A percentile compares a stretch with the other conserved stretches of the same genome.
Evolutionary conservation across 2,888 invertebrate genomes (phyloP).

Genomic region (Philereme transversata): DNA sequence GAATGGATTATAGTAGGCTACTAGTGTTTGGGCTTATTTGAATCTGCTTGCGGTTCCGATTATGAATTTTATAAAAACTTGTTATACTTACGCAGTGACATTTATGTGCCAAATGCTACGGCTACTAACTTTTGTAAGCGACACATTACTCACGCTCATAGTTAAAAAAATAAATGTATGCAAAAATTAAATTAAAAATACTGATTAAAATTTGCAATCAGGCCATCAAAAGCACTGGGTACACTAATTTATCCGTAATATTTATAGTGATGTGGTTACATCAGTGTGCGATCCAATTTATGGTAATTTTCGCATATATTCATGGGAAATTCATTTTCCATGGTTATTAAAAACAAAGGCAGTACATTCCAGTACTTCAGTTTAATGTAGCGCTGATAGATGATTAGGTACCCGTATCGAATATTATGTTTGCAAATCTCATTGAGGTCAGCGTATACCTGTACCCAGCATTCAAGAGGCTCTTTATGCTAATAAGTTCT

Average conservation of each 20-base stretch:
- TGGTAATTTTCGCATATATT: constrained; percentile 36
- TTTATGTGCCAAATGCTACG: too few species aligned
- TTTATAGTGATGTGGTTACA: constrained; percentile 38
- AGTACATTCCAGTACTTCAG: constrained; percentile 6
- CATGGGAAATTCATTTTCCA: constrained; percentile 35
- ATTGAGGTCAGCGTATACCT: constrained; percentile 22
- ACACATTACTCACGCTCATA: too few species aligned
- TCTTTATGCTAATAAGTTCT: too few species aligned
- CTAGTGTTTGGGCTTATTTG: too few species aligned
- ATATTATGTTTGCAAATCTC: constrained; percentile 18
- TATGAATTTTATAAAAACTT: too few species aligned
- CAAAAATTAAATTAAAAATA: background rate
- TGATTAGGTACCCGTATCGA: constrained; percentile 16
- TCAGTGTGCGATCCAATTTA: constrained; percentile 32
- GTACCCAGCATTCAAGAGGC: too few species aligned
- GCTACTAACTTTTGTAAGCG: too few species aligned
- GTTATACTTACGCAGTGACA: too few species aligned
- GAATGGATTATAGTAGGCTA: too few species aligned
- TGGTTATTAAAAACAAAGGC: constrained; percentile 27
- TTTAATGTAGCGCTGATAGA: constrained; percentile 10
- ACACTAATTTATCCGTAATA: constrained; percentile 43
- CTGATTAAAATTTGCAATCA: constrained; percentile 9
- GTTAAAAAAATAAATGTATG: too few species aligned
- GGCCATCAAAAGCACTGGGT: constrained; percentile 43
- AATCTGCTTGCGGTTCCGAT: too few species aligned